Evolutionary conservation across 2,888 invertebrate genomes (phyloP).

Genomic region (Ochropleura leucogaster): DNA sequence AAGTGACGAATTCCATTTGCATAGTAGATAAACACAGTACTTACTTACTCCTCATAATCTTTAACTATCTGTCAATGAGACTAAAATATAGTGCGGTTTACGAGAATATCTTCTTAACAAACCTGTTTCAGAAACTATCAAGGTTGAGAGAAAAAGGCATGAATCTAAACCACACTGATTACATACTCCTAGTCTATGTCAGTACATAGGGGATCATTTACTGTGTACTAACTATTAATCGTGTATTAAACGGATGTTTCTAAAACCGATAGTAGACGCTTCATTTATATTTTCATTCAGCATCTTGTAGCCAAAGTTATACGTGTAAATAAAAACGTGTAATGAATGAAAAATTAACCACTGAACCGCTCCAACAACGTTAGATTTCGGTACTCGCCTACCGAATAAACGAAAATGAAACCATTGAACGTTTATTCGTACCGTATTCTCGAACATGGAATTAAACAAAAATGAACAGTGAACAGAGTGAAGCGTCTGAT

Average conservation of each 20-base stretch:
- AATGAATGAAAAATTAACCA: background rate
- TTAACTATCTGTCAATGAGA: background rate
- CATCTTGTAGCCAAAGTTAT: background rate
- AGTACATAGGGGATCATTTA: slow-evolving; percentile 57
- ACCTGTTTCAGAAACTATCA: slow-evolving; percentile 8
- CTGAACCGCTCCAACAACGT: background rate
- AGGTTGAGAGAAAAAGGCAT: slow-evolving; percentile 28
- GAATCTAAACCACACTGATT: slow-evolving; percentile 19
- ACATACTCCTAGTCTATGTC: slow-evolving; percentile 46
- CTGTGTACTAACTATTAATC: slow-evolving; percentile 52
- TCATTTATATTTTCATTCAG: background rate
- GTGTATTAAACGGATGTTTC: slow-evolving; percentile 59
- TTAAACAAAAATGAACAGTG: background rate
- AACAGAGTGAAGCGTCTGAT: background rate
- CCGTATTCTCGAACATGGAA: background rate
- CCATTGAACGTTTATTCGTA: background rate
- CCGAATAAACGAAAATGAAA: background rate
- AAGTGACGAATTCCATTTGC: background rate
- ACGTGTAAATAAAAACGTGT: background rate
- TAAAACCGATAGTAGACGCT: slow-evolving; percentile 6
- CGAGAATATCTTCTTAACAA: background rate
- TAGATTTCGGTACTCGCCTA: background rate
- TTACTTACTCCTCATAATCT: slow-evolving; percentile 5
- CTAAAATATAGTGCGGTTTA: slow-evolving; percentile 10
- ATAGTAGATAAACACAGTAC: background rate